Evolutionary conservation across 2,797 vertebrate genomes (phyloP).

Genomic region (Hippocampus kuda): DNA sequence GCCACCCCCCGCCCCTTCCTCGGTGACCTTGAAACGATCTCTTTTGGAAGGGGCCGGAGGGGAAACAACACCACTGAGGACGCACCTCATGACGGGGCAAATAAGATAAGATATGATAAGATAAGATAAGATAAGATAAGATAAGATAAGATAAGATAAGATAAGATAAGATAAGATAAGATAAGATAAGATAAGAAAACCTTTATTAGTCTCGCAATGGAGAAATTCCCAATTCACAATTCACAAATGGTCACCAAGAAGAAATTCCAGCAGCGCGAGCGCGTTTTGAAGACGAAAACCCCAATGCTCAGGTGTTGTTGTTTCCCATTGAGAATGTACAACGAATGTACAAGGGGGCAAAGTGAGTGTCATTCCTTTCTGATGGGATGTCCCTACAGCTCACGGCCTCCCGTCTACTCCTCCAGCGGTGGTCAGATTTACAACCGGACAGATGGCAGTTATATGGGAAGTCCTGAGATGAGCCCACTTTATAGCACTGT

Average conservation of each 20-base stretch:
- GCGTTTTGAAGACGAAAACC: neutral
- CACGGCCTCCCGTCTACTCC: conserved; percentile 49
- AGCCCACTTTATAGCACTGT: conserved; percentile 92
- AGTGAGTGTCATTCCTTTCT: conserved; percentile 67
- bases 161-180: no score
- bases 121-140: no score
- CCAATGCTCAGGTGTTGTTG: neutral
- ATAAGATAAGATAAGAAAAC: no score
- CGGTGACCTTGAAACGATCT: conserved; percentile 61
- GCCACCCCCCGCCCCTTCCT: conserved; percentile 38
- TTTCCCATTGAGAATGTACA: conserved; percentile 14
- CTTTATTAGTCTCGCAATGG: no score
- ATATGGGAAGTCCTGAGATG: conserved; percentile 91
- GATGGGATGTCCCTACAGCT: conserved; percentile 52
- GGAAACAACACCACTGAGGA: conserved; percentile 16
- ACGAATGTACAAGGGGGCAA: conserved; percentile 36
- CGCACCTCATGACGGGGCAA: neutral
- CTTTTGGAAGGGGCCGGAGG: conserved; percentile 22
- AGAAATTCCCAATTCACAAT: no score
- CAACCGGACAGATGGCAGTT: conserved; percentile 92
- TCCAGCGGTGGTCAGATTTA: conserved; percentile 85
- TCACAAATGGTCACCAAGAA: neutral
- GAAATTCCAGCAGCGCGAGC: neutral
- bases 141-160: no score
- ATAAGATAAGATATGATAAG: no score